Conservation (phyloP, 2,888 invertebrate genomes). For the Ommatoiulus sabulosus region DNA sequence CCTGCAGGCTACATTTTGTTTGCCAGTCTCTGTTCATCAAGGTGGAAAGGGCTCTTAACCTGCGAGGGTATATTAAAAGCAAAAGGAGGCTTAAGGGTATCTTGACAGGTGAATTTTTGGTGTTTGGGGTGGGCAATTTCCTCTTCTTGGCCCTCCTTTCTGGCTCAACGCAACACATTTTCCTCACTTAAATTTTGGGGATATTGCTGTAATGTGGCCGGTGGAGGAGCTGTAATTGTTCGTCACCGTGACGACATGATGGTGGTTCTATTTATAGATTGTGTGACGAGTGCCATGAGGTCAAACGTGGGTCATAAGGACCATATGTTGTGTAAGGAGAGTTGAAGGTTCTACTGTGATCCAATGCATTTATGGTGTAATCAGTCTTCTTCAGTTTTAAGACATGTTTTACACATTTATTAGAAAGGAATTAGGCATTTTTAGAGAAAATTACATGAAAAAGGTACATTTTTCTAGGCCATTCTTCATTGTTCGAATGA, state of each 20-base stretch:
- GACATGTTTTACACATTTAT: too few species aligned
- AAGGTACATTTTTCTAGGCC: too few species aligned
- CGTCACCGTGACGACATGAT: not conserved
- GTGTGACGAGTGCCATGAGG: not conserved
- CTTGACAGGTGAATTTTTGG: conserved; percentile 26
- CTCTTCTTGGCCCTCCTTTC: not conserved
- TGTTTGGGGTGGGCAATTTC: conserved; percentile 4
- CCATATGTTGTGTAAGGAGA: not conserved
- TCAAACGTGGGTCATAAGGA: not conserved
- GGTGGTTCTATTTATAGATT: not conserved
- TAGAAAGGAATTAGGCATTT: too few species aligned
- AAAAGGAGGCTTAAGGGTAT: not conserved
- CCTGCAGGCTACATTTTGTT: conserved; percentile 39
- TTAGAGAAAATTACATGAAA: too few species aligned
- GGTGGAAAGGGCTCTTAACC: conserved; percentile 44
- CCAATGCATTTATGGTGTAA: not conserved
- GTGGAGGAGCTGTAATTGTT: conserved; percentile 24
- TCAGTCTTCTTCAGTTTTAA: too few species aligned
- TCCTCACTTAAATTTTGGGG: not conserved
- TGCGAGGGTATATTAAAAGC: not conserved
- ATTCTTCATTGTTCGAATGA: too few species aligned
- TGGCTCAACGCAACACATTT: conserved; percentile 1
- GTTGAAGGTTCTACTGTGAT: not conserved
- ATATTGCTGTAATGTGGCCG: not conserved
- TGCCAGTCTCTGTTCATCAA: conserved; percentile 32